These are phyloP conservation scores for Nerophis lumbriciformis DNA, from an alignment of 2,113 vertebrate genomes.

Conservation along the genomic window DNA sequence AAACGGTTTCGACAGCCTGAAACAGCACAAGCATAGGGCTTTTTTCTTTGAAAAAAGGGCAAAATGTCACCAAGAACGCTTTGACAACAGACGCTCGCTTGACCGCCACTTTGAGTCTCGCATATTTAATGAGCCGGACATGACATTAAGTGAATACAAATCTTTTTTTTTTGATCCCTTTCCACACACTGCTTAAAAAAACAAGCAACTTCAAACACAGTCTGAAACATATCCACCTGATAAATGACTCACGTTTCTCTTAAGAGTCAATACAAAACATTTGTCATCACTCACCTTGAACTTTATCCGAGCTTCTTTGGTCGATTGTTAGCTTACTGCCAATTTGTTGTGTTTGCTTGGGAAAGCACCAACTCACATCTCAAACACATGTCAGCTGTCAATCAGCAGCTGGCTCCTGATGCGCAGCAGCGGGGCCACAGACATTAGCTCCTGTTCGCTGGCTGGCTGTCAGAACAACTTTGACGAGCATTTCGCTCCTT, in stretches of 20 bases:
- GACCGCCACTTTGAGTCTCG: too few species aligned
- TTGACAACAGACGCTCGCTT: too few species aligned
- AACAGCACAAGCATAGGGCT: too few species aligned
- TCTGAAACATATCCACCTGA: neutral
- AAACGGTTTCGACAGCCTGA: too few species aligned
- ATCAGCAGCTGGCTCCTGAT: neutral
- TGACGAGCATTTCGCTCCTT: too few species aligned
- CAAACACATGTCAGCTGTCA: neutral
- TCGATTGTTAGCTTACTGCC: neutral
- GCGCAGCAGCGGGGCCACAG: neutral
- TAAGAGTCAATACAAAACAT: neutral
- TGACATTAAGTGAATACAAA: too few species aligned
- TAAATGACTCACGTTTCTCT: neutral
- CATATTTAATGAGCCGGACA: too few species aligned
- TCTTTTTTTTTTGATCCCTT: neutral
- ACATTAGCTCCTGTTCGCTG: neutral
- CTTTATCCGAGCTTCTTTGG: neutral
- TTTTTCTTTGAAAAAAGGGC: too few species aligned
- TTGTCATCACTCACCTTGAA: neutral
- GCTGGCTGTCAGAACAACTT: neutral
- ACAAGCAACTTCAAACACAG: neutral
- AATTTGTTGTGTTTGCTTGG: slow-evolving; percentile 2
- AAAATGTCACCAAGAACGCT: too few species aligned
- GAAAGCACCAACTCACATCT: neutral
- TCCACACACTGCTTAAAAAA: neutral